A percentile compares a stretch with the other conserved stretches of the same genome.
phyloP scores from a whole-genome alignment of 2,797 vertebrate genomes.

The Phyllotis vaccarum region DNA sequence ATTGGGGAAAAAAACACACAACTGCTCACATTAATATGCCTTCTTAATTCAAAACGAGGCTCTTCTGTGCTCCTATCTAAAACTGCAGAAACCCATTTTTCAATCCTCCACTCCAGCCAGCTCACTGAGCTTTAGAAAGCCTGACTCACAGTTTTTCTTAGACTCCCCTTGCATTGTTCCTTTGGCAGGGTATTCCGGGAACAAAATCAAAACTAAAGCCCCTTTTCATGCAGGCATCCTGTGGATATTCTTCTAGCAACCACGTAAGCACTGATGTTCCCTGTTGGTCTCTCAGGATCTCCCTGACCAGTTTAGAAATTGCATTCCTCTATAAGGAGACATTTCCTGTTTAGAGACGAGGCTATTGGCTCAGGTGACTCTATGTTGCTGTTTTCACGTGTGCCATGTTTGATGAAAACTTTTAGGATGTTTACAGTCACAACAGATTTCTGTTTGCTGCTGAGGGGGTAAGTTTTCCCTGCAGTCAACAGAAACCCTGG shows the following conservation, averaged over 20 bases:
- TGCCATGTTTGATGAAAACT: neutral
- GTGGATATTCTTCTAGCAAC: neutral
- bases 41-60: slow-evolving; percentile 15
- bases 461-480: neutral
- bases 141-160: neutral
- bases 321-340: neutral
- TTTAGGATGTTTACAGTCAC: neutral
- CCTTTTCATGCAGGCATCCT: neutral
- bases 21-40: neutral
- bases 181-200: no score
- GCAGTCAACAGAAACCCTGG: neutral
- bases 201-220: neutral
- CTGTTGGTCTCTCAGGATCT: fast-evolving
- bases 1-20: neutral
- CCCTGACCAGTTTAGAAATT: neutral
- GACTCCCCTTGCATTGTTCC: neutral
- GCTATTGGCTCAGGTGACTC: neutral
- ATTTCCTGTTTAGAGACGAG: slow-evolving; percentile 23
- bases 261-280: neutral
- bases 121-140: neutral
- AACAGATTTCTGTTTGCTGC: neutral
- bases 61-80: neutral
- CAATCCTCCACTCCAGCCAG: neutral
- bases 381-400: neutral
- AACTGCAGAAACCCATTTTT: neutral